phyloP scores from a whole-genome alignment of 2,113 vertebrate genomes.

The Cricetomys ansorgei region DNA sequence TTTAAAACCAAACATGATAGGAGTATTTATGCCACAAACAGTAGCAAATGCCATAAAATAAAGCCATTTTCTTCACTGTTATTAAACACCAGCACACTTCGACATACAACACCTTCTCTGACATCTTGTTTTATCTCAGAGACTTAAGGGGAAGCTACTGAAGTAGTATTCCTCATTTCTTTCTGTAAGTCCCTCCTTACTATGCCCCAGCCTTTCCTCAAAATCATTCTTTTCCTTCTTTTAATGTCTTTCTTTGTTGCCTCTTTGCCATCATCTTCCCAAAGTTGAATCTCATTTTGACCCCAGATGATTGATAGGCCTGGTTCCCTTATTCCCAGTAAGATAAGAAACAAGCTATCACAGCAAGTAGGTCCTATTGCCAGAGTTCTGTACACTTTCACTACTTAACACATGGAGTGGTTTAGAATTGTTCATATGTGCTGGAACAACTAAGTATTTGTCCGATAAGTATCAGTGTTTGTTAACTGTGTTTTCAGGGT shows the following conservation, averaged over 20 bases:
- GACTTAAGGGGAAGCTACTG: neutral
- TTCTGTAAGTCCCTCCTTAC: neutral
- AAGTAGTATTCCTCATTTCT: neutral
- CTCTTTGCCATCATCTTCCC: neutral
- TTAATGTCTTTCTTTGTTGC: neutral
- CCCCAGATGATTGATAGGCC: neutral
- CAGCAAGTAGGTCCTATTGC: neutral
- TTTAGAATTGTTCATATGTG: neutral
- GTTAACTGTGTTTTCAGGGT: neutral
- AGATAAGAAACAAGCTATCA: neutral
- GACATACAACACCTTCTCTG: neutral
- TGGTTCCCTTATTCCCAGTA: neutral
- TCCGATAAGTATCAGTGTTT: neutral
- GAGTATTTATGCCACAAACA: neutral
- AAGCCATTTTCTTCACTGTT: neutral
- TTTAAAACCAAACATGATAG: neutral
- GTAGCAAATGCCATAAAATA: neutral
- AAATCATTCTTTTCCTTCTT: neutral
- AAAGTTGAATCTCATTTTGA: slow-evolving; percentile 32
- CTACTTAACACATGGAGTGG: neutral
- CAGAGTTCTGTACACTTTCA: neutral
- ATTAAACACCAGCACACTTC: neutral
- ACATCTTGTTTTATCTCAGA: neutral
- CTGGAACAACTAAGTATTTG: neutral
- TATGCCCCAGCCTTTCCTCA: neutral